Conservation (phyloP, 1,140 invertebrate species). For the Achatina immaculata region DNA sequence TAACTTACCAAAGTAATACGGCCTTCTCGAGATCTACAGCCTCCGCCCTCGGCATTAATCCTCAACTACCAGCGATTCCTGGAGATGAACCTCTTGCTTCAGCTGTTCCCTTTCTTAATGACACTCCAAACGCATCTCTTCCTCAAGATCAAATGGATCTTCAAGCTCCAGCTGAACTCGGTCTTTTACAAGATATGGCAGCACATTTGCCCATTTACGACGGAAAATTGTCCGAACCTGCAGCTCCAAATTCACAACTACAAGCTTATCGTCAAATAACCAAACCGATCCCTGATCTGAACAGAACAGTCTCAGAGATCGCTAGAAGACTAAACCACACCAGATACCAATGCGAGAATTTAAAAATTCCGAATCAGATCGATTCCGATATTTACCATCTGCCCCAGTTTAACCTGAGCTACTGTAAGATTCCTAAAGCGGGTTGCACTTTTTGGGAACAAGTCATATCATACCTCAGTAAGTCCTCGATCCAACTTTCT, state of each 20-base stretch:
- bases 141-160: neutral
- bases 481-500: neutral
- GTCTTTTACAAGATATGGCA: neutral
- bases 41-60: too few relatives aligned
- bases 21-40: neutral
- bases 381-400: constrained; percentile 25
- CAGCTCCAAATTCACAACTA: neutral
- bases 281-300: constrained; percentile 20
- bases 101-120: too few relatives aligned
- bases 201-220: too few relatives aligned
- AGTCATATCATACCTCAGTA: constrained; percentile 25
- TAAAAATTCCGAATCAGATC: constrained; percentile 27
- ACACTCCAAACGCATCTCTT: neutral
- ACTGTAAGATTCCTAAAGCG: constrained; percentile 33
- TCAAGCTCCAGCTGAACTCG: neutral
- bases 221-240: neutral
- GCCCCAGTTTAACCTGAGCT: constrained; percentile 16
- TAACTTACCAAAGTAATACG: too few relatives aligned
- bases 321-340: constrained; percentile 6
- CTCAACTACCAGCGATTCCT: too few relatives aligned
- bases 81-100: too few relatives aligned
- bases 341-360: constrained; percentile 11
- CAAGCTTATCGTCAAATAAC: neutral
- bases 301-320: neutral
- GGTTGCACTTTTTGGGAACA: constrained; percentile 35